Base-by-base conservation (phyloP, 1,140 invertebrate species). In the Drosophila navojoa region DNA sequence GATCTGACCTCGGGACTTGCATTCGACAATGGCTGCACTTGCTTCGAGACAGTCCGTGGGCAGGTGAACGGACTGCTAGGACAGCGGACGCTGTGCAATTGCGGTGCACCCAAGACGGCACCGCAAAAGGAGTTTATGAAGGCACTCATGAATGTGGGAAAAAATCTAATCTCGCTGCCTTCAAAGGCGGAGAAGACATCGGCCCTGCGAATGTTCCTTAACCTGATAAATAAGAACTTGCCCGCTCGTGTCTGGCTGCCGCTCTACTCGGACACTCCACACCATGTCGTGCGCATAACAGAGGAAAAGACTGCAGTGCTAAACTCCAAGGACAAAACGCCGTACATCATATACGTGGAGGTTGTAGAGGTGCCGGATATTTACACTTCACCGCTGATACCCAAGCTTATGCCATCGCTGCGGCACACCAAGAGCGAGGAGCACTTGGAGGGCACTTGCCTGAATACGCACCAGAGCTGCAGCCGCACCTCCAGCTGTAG, bases 291-390 rank as follows among this genome's bases (percentile, higher is more conserved):
- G 2, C 93, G 97, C 82, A 97, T 98, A 90, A 97, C 97, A 29
- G 96, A 96, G 54, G 96, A 96, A 75, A 97, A 97, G 77, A 97
- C 98, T 50, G 98, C 98, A 57, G 98, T 99, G 49, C 95, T 99
- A 55, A 99, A 99, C 92, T 99, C 98, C 54, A 99, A 99, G 94
- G 98, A 99, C 92, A 99, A 99, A 96, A 98, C 98, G 47, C 99
- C 99, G 0, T 99, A 98, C 92, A 97, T 99, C 89, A 96, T 99
- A 80, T 99, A 99, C 92, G 96, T 99, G 32, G 99, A 99, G 93
- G 97, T 98, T 4, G 93, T 99, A 13, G 97, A 98, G 93, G 97
- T 98, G 35, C 95, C 97, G 25, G 97, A 99, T 89, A 94, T 98
- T 47, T 95, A 96, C 72, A 95, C 95, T 11, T 96, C 96, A 13